Conservation (phyloP, 2,797 vertebrate genomes). For the Sarcoramphus papa region DNA sequence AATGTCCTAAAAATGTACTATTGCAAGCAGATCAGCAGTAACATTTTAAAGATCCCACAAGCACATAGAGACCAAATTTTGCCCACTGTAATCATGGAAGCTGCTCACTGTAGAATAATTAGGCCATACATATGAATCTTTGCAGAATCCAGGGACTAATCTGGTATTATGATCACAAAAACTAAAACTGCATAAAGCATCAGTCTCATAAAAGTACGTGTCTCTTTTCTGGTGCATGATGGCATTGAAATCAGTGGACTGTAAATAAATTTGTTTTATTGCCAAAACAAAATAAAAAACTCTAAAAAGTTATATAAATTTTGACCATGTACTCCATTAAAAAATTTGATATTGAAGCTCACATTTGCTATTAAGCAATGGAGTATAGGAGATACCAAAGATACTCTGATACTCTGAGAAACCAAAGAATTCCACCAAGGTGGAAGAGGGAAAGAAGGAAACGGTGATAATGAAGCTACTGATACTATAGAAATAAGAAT, state of each 20-base stretch:
- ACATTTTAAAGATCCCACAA: background rate
- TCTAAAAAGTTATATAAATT: background rate
- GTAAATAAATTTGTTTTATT: background rate
- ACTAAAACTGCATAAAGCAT: background rate
- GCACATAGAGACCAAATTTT: background rate
- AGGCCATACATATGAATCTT: background rate
- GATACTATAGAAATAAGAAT: background rate
- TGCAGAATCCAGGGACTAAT: background rate
- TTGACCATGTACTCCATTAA: background rate
- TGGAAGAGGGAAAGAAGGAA: background rate
- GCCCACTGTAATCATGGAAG: background rate
- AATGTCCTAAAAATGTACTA: background rate
- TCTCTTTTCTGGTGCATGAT: background rate
- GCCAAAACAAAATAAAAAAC: background rate
- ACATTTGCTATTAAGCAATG: background rate
- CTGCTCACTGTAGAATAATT: background rate
- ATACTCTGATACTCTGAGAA: background rate
- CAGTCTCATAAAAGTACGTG: rapidly evolving
- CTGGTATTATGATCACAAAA: background rate
- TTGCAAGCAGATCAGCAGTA: background rate
- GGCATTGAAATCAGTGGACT: background rate
- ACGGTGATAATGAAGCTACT: background rate
- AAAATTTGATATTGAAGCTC: background rate
- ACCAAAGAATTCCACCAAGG: background rate
- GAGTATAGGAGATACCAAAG: background rate